Conservation (phyloP, 2,888 invertebrate species). For the Sialis lutaria region DNA sequence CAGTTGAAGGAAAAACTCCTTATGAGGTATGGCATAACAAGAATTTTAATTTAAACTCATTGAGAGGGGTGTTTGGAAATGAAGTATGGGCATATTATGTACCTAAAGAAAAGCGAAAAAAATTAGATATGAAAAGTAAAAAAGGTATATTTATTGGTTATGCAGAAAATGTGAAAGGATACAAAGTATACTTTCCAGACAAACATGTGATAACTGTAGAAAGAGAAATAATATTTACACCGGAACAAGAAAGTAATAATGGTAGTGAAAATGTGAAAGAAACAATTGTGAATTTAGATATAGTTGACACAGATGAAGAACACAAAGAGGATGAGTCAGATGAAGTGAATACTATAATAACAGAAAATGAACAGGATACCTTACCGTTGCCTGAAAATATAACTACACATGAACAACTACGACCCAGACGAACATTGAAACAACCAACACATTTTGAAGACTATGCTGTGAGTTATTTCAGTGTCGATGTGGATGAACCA, state of each 20-base stretch:
- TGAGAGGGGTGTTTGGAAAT: not conserved
- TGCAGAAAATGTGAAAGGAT: no score
- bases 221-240: no score
- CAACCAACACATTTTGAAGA: constrained; percentile 1
- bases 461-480: constrained; percentile 2
- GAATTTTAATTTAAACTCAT: not conserved
- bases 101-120: constrained; percentile 2
- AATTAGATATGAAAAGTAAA: constrained; percentile 1
- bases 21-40: no score
- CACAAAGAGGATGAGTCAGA: no score
- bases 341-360: no score
- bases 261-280: not conserved
- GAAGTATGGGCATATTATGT: constrained; percentile 1
- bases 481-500: constrained; percentile 3
- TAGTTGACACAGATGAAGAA: no score
- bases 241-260: no score
- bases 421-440: constrained; percentile 1
- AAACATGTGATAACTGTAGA: no score
- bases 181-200: no score
- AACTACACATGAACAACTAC: constrained; percentile 1
- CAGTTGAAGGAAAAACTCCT: not conserved
- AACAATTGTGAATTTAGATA: not conserved
- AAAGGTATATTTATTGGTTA: no score
- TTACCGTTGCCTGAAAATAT: not conserved
- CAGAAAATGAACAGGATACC: no score